Conservation (phyloP, 37 sponge, comb jelly and placozoan species). For the Theonella swinhoei region DNA sequence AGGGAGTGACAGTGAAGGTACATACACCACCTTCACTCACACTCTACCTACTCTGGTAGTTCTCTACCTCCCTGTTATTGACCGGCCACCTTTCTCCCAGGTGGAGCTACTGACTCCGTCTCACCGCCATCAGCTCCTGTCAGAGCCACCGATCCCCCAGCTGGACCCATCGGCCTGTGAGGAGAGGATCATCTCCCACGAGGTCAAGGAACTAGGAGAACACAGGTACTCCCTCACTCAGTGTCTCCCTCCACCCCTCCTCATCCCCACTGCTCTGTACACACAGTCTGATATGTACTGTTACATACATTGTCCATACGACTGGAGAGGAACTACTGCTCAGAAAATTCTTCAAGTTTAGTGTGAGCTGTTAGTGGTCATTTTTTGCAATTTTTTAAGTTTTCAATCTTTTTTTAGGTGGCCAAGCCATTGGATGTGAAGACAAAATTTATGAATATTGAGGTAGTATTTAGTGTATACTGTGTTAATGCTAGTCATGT, state of each 20-base stretch:
- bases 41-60: too few relatives aligned
- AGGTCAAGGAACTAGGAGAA: constrained; percentile 81
- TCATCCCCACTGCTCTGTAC: too few relatives aligned
- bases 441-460: constrained; percentile 69
- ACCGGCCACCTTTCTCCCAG: too few relatives aligned
- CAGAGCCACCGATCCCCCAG: constrained; percentile 44
- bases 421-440: constrained; percentile 91
- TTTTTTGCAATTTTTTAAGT: too few relatives aligned
- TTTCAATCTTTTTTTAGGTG: too few relatives aligned
- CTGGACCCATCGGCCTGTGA: constrained; percentile 61
- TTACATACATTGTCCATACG: constrained; percentile 62
- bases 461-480: constrained; percentile 15
- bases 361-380: too few relatives aligned
- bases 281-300: constrained; percentile 77
- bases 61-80: too few relatives aligned
- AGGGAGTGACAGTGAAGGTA: constrained; percentile 78
- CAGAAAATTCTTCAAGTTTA: constrained; percentile 82
- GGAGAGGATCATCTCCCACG: constrained; percentile 75
- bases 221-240: constrained; percentile 33
- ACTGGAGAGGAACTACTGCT: constrained; percentile 77
- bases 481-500: neutral
- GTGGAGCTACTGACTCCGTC: constrained; percentile 78
- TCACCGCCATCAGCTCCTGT: constrained; percentile 50
- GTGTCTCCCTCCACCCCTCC: neutral
- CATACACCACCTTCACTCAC: neutral